These are phyloP conservation scores for Diaprepes abbreviatus DNA, from an alignment of 2,888 invertebrate genomes.

Conservation along the genomic window DNA sequence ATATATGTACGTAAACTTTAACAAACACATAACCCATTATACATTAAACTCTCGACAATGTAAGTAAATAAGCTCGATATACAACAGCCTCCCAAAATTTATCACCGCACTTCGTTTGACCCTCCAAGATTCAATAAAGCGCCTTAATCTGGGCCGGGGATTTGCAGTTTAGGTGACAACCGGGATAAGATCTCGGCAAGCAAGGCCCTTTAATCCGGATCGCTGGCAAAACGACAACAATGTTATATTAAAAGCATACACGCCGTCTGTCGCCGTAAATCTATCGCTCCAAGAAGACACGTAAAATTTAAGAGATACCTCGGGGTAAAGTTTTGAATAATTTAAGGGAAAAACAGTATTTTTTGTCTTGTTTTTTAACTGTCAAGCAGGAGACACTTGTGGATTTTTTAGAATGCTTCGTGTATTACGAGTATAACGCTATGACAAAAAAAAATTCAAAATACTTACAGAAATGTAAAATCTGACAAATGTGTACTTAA, in stretches of 20 bases:
- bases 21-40: background rate
- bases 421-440: no score
- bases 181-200: constrained; percentile 48
- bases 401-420: no score
- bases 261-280: constrained; percentile 46
- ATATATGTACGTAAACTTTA: background rate
- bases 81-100: constrained; percentile 36
- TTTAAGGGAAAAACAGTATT: constrained; percentile 33
- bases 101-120: constrained; percentile 44
- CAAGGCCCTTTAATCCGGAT: constrained; percentile 47
- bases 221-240: constrained; percentile 49
- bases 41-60: constrained; percentile 9
- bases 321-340: constrained; percentile 32
- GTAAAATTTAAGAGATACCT: constrained; percentile 38
- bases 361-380: constrained; percentile 11
- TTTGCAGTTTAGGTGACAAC: constrained; percentile 50
- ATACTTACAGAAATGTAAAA: no score
- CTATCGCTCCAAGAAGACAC: constrained; percentile 29
- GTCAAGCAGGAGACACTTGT: constrained; percentile 6
- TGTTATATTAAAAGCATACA: constrained; percentile 50
- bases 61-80: constrained; percentile 39
- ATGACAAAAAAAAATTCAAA: no score
- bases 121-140: constrained; percentile 46
- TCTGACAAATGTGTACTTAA: no score
- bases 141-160: constrained; percentile 47